Evolutionary conservation across 2,888 invertebrate species (phyloP).

Genomic region (Machimus rusticus): DNA sequence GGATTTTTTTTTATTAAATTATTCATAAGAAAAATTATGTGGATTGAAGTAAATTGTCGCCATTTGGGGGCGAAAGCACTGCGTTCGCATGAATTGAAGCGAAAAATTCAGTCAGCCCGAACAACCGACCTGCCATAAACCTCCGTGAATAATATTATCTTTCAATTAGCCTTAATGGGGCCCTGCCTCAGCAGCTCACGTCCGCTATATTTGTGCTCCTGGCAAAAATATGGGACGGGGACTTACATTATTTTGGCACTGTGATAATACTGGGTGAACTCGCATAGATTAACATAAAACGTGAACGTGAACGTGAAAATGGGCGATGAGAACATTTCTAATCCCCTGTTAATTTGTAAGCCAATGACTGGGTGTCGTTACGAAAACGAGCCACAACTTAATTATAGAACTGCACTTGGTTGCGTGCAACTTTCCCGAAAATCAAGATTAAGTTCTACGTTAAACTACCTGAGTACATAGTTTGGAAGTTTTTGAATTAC

Average conservation of each 20-base stretch:
- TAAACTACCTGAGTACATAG: background rate
- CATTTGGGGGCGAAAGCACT: constrained; percentile 27
- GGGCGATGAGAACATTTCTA: background rate
- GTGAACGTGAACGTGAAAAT: constrained; percentile 7
- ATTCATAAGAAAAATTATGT: constrained; percentile 42
- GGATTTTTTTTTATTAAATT: constrained; percentile 31
- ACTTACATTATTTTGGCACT: constrained; percentile 17
- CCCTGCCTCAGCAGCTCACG: constrained; percentile 2
- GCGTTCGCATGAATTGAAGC: constrained; percentile 22
- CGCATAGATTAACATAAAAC: constrained; percentile 21
- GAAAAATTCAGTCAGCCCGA: background rate
- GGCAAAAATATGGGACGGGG: background rate
- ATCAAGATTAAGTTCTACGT: background rate
- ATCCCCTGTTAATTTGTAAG: background rate
- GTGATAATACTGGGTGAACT: constrained; percentile 1
- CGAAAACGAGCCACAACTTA: background rate
- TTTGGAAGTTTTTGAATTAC: background rate
- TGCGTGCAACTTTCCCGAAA: background rate
- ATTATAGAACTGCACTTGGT: constrained; percentile 5
- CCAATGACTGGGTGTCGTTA: background rate
- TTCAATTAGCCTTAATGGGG: constrained; percentile 39
- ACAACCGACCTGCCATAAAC: constrained; percentile 11
- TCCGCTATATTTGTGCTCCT: background rate
- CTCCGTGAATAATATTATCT: constrained; percentile 38
- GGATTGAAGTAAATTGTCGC: constrained; percentile 37